A percentile compares a stretch with the other conserved stretches of the same genome.
These are phyloP conservation scores for Centroberyx gerrardi DNA, from an alignment of 2,797 vertebrate species.

Conservation along the genomic window DNA sequence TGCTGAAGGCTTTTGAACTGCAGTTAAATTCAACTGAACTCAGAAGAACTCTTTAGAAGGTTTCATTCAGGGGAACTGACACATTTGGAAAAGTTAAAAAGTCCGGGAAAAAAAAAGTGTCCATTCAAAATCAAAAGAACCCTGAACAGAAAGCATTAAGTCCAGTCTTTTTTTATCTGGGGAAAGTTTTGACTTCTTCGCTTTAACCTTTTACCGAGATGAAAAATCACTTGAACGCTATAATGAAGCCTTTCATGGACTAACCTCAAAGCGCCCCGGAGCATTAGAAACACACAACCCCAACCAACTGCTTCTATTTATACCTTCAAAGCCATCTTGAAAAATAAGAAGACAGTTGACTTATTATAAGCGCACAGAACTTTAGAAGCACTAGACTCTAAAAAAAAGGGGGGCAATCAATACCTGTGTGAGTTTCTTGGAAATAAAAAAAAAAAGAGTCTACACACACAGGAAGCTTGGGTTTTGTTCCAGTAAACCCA, in stretches of 20 bases:
- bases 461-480: conserved; percentile 4
- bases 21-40: no score
- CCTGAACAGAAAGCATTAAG: neutral
- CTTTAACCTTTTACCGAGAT: neutral
- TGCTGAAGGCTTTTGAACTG: no score
- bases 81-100: neutral
- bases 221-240: neutral
- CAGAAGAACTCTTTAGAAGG: no score
- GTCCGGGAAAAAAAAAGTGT: neutral
- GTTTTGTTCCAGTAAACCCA: conserved; percentile 14
- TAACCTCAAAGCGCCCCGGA: conserved; percentile 10
- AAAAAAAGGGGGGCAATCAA: conserved; percentile 31
- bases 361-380: conserved; percentile 28
- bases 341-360: conserved; percentile 8
- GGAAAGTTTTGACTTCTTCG: neutral
- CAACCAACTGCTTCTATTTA: conserved; percentile 38
- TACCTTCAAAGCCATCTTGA: conserved; percentile 40
- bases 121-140: conserved; percentile 2
- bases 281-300: conserved; percentile 17
- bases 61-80: no score
- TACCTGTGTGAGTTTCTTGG: conserved; percentile 27
- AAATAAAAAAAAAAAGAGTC: neutral
- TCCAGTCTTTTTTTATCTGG: neutral
- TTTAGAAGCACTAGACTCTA: neutral
- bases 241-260: conserved; percentile 47